Conservation (phyloP, 2,113 vertebrate genomes). For the Scatophagus argus region DNA sequence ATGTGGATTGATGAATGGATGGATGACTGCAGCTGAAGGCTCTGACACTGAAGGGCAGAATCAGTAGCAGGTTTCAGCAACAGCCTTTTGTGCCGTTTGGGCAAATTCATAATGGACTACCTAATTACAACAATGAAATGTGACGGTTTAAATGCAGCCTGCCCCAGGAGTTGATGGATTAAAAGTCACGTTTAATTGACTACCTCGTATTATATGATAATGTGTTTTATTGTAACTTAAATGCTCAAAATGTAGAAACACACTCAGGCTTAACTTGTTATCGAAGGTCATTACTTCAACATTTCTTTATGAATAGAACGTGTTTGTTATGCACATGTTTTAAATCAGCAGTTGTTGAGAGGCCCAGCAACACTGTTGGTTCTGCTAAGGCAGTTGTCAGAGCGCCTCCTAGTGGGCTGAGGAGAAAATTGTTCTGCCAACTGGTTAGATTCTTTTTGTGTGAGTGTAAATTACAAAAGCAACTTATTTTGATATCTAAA, state of each 20-base stretch:
- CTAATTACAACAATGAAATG: constrained; percentile 24
- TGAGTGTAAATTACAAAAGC: no score
- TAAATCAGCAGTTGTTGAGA: no score
- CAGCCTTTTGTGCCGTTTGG: not conserved
- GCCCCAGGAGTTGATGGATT: constrained; percentile 1
- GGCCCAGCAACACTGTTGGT: no score
- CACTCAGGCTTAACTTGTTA: not conserved
- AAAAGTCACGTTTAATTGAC: not conserved
- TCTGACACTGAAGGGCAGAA: not conserved
- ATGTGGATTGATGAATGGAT: constrained; percentile 15
- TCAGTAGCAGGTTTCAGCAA: not conserved
- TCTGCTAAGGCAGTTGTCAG: no score
- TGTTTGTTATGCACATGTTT: no score
- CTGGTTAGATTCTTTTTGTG: no score
- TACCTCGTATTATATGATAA: not conserved
- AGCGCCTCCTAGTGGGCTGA: no score
- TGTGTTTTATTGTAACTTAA: not conserved
- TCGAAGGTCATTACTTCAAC: no score
- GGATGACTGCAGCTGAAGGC: constrained; percentile 9
- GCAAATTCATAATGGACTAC: not conserved
- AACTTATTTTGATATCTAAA: no score
- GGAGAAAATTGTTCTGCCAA: no score
- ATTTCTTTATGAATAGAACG: no score
- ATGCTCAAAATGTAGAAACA: not conserved
- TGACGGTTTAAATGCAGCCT: constrained; percentile 32